A percentile compares a stretch with the other conserved stretches of the same genome.
Evolutionary conservation across 2,113 vertebrate species (phyloP).

Genomic region (Labeo catla): DNA sequence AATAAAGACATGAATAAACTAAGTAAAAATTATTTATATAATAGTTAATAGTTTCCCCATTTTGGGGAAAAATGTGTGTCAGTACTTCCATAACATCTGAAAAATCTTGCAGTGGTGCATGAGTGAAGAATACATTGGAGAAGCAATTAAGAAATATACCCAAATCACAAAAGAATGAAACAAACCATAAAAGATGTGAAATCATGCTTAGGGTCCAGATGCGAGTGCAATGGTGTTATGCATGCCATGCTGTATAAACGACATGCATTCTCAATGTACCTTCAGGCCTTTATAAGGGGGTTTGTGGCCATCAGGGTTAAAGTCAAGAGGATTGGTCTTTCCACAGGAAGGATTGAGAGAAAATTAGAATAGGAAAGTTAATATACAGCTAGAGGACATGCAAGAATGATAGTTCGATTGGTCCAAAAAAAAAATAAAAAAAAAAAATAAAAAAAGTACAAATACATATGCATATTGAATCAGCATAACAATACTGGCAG

Average conservation of each 20-base stretch:
- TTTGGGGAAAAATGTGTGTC: background rate
- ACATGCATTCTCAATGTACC: constrained; percentile 82
- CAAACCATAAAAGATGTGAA: background rate
- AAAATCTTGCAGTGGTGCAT: background rate
- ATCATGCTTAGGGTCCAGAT: constrained; percentile 12
- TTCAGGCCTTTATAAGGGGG: constrained; percentile 94
- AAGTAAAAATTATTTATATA: background rate
- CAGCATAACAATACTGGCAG: background rate
- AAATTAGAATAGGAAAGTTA: constrained; percentile 53
- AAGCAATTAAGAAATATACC: background rate
- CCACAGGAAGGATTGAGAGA: constrained; percentile 79
- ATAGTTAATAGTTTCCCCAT: no score
- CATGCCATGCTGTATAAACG: constrained; percentile 58
- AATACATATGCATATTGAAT: background rate
- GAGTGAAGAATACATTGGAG: background rate
- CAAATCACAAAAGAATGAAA: background rate
- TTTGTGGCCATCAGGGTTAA: constrained; percentile 92
- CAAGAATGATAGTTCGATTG: constrained; percentile 73
- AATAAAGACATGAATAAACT: background rate
- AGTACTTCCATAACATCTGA: background rate
- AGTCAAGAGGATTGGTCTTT: constrained; percentile 95
- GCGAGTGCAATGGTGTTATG: constrained; percentile 35
- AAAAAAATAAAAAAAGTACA: background rate
- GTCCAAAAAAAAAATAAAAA: background rate
- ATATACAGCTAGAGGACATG: constrained; percentile 69